These are phyloP conservation scores for Platyscapa corneri DNA, from an alignment of 1,140 invertebrate species.

Conservation along the genomic window DNA sequence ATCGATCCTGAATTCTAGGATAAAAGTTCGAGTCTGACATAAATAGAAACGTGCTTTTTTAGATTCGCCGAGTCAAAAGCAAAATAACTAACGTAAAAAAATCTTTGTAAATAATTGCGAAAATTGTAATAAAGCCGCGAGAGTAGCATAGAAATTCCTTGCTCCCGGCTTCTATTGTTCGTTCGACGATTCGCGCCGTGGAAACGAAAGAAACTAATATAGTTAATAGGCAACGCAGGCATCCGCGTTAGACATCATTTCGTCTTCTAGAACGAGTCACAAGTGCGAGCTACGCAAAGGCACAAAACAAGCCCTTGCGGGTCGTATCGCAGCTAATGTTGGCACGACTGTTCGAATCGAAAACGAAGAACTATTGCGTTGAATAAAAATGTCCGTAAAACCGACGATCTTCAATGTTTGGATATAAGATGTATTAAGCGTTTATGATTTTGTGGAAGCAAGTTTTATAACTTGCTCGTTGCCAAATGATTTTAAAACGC, in stretches of 20 bases:
- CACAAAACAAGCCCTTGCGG: neutral
- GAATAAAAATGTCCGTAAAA: too few species aligned
- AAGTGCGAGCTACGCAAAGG: constrained; percentile 19
- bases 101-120: neutral
- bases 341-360: neutral
- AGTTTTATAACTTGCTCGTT: neutral
- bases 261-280: constrained; percentile 40
- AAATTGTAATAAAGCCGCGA: neutral
- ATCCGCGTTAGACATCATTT: constrained; percentile 6
- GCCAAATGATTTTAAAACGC: too few species aligned
- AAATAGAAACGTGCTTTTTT: neutral
- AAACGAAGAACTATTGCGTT: neutral
- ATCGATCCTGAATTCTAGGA: too few species aligned
- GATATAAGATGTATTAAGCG: neutral
- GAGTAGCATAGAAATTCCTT: constrained; percentile 32
- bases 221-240: constrained; percentile 63
- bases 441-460: neutral
- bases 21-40: too few species aligned
- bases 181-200: constrained; percentile 52
- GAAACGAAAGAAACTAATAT: constrained; percentile 56
- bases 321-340: constrained; percentile 14
- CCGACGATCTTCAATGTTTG: neutral
- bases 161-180: constrained; percentile 25
- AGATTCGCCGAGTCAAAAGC: neutral
- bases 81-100: neutral